Evolutionary conservation across 2,113 vertebrate species (phyloP).

Genomic region (Regulus satrapa): DNA sequence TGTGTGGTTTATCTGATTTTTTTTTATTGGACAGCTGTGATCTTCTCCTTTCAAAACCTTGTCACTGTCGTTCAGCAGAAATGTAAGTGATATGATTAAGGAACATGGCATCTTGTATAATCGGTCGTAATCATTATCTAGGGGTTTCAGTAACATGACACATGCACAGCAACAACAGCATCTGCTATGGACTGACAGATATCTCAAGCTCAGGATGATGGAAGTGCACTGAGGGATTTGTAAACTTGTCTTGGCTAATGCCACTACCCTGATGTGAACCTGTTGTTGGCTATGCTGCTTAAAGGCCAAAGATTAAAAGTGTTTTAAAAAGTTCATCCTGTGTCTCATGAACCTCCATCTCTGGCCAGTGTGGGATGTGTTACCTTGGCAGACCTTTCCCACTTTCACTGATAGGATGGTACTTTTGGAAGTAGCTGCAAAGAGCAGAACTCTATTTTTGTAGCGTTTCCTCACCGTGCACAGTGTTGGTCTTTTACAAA

Average conservation of each 20-base stretch:
- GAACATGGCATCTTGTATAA: slow-evolving; percentile 72
- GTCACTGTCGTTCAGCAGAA: slow-evolving; percentile 64
- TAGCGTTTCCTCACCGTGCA: neutral
- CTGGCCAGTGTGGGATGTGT: neutral
- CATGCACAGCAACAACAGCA: slow-evolving; percentile 57
- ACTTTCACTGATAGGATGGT: slow-evolving; percentile 23
- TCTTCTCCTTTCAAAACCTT: slow-evolving; percentile 74
- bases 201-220: slow-evolving; percentile 26
- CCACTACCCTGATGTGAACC: slow-evolving; percentile 62
- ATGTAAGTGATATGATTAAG: slow-evolving; percentile 76
- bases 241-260: slow-evolving; percentile 35
- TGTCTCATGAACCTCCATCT: neutral
- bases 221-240: slow-evolving; percentile 16
- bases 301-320: slow-evolving; percentile 62
- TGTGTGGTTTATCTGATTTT: slow-evolving; percentile 63
- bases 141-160: slow-evolving; percentile 66
- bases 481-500: neutral
- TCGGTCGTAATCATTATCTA: slow-evolving; percentile 70
- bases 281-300: slow-evolving; percentile 42
- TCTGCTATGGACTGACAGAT: slow-evolving; percentile 57
- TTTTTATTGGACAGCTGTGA: slow-evolving; percentile 70
- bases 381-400: neutral
- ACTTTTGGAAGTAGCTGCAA: slow-evolving; percentile 5
- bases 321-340: slow-evolving; percentile 44
- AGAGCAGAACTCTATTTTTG: slow-evolving; percentile 34